These are phyloP conservation scores for zebrafish (Danio rerio) DNA, from an alignment of 2,113 vertebrate genomes.

Conservation along the genomic window DNA sequence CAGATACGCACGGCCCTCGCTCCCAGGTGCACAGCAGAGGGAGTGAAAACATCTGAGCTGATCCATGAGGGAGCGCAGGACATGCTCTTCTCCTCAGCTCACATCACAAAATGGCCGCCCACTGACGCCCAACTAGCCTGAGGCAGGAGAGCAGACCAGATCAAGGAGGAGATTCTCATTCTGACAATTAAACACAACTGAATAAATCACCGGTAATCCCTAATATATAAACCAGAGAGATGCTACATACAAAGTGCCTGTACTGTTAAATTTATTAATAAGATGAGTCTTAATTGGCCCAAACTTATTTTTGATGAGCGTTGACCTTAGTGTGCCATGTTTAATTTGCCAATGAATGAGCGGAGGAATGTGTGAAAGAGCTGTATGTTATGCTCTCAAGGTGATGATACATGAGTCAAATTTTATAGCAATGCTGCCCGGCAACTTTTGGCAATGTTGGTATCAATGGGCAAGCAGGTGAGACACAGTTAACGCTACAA, in stretches of 20 bases:
- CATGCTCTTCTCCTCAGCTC: slow-evolving; percentile 31
- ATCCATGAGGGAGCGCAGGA: slow-evolving; percentile 49
- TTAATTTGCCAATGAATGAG: no score
- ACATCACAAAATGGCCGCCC: slow-evolving; percentile 55
- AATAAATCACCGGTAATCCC: not conserved
- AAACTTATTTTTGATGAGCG: no score
- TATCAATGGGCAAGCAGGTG: no score
- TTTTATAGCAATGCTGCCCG: no score
- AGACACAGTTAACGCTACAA: no score
- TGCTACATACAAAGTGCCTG: not conserved
- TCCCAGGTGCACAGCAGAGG: slow-evolving; percentile 55
- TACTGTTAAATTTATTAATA: not conserved
- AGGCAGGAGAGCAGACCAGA: slow-evolving; percentile 17
- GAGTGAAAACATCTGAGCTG: slow-evolving; percentile 55
- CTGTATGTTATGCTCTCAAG: no score
- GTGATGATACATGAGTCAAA: no score
- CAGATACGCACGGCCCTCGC: slow-evolving; percentile 44
- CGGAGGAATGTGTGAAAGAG: no score
- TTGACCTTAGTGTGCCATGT: no score
- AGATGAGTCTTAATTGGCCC: no score
- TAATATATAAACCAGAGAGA: not conserved
- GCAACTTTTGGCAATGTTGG: no score
- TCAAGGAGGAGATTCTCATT: not conserved
- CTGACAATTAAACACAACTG: not conserved
- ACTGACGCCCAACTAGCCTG: slow-evolving; percentile 10